Percentiles rank a stretch among this genome's conserved stretches.
phyloP scores from a whole-genome alignment of 2,888 invertebrate species.

The Corythucha ciliata region DNA sequence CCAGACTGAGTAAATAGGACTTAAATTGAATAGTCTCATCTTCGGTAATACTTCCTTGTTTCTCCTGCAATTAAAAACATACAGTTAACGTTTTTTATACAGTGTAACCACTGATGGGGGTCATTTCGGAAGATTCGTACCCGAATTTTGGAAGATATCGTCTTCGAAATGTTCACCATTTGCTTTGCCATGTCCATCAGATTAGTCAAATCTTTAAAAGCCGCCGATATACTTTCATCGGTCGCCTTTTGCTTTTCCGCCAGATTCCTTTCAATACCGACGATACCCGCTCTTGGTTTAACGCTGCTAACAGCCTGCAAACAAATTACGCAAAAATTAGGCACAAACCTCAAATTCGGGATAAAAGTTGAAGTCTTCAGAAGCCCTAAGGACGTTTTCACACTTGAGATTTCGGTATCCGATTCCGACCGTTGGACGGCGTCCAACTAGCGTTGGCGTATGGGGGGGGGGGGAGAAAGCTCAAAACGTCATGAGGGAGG shows the following conservation, averaged over 20 bases:
- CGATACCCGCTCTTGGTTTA: slow-evolving; percentile 77
- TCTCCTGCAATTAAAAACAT: slow-evolving; percentile 49
- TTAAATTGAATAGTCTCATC: slow-evolving; percentile 96
- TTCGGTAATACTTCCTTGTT: slow-evolving; percentile 90
- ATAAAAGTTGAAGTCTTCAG: too few relatives aligned
- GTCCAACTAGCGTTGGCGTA: too few relatives aligned
- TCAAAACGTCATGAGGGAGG: too few relatives aligned
- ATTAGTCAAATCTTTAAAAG: slow-evolving; percentile 90
- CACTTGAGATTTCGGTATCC: too few relatives aligned
- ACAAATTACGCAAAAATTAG: too few relatives aligned
- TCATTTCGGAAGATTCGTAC: slow-evolving; percentile 41
- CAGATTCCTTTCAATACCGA: slow-evolving; percentile 88
- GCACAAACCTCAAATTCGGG: too few relatives aligned
- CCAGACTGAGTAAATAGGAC: slow-evolving; percentile 89
- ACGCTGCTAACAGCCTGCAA: too few relatives aligned
- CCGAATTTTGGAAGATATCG: slow-evolving; percentile 83
- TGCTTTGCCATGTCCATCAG: slow-evolving; percentile 90
- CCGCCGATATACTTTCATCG: slow-evolving; percentile 80
- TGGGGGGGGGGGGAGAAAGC: too few relatives aligned
- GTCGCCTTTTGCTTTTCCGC: slow-evolving; percentile 85
- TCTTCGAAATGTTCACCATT: slow-evolving; percentile 88
- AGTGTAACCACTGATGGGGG: background rate
- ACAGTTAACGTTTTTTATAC: background rate
- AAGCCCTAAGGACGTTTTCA: too few relatives aligned
- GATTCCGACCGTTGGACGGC: too few relatives aligned